These are phyloP conservation scores for Diuraphis noxia DNA, from an alignment of 1,140 invertebrate species.

Conservation along the genomic window DNA sequence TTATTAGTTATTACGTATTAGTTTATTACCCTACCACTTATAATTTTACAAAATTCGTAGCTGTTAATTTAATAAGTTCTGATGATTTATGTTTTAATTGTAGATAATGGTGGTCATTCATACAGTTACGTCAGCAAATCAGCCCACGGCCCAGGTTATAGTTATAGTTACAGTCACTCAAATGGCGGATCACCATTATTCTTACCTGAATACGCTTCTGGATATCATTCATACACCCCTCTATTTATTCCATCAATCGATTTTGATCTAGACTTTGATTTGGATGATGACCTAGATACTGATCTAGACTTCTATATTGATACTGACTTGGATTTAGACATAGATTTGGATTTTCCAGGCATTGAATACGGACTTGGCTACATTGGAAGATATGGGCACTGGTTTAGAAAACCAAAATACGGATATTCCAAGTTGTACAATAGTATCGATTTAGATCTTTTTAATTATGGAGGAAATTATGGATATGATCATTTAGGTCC, in stretches of 20 bases:
- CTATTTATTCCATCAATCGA: neutral
- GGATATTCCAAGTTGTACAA: conserved; percentile 4
- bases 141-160: neutral
- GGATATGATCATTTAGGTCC: conserved; percentile 25
- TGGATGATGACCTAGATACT: neutral
- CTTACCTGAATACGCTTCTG: neutral
- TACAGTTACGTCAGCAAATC: conserved; percentile 35
- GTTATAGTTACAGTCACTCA: conserved; percentile 41
- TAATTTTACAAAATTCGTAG: neutral
- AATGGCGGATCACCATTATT: neutral
- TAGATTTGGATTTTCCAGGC: conserved; percentile 28
- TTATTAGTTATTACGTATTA: no score
- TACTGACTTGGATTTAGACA: conserved; percentile 19
- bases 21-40: neutral
- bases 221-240: neutral
- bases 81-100: neutral
- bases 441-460: neutral
- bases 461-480: conserved; percentile 15
- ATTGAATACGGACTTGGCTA: conserved; percentile 39
- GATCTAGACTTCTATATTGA: conserved; percentile 39
- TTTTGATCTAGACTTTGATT: conserved; percentile 20
- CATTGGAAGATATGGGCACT: conserved; percentile 34
- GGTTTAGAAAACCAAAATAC: conserved; percentile 32
- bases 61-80: neutral
- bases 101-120: neutral